Base-by-base conservation (phyloP, 2,797 vertebrate genomes). In the Simalia tracyae region DNA sequence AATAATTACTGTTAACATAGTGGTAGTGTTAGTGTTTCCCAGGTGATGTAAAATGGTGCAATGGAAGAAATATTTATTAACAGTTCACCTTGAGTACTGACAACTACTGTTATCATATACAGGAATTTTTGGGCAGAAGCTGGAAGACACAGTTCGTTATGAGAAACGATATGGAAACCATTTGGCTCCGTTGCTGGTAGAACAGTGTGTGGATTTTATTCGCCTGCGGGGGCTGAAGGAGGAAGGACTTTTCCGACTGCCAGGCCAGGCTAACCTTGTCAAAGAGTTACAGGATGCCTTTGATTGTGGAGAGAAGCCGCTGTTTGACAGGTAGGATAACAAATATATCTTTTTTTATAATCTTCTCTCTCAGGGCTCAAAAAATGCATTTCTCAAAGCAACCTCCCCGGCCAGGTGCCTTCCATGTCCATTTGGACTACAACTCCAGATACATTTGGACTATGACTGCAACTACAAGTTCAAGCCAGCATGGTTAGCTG, bases 121-220 rank as follows among this genome's bases (percentile, higher is more conserved):
- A 99, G 99, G 99, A 88, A 99, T 99, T 94, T 99, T 99, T 95
- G 99, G 99, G 31, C 99, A 99, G 98, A 99, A 99, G 96, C 96
- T 99, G 95, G 99, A 99, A 97, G 99, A 99, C 92, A 99, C 99
- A 0, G 98, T 99, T 17, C 98, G 98, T 0, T 99, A 98, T 2
- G 99, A 99, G 93, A 98, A 98, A 56, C 98, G 98, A 5, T 99
- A 98, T 56, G 99, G 99, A 95, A 98, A 98, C 96, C 99, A 98
- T 93, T 96, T 98, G 95, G 99, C 99, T 1, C 99, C 99, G 0
- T 98, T 99, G 98, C 95, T 99, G 97, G 99, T 99, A 93, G 99
- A 99, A 91, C 99, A 99, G 96, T 99, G 99, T 0, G 99, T 98
- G 96, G 99, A 99, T 95, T 99, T 99, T 95, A 99, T 99, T 95